These are phyloP conservation scores for Cirrhinus molitorella DNA, from an alignment of 2,797 vertebrate species.

Conservation along the genomic window DNA sequence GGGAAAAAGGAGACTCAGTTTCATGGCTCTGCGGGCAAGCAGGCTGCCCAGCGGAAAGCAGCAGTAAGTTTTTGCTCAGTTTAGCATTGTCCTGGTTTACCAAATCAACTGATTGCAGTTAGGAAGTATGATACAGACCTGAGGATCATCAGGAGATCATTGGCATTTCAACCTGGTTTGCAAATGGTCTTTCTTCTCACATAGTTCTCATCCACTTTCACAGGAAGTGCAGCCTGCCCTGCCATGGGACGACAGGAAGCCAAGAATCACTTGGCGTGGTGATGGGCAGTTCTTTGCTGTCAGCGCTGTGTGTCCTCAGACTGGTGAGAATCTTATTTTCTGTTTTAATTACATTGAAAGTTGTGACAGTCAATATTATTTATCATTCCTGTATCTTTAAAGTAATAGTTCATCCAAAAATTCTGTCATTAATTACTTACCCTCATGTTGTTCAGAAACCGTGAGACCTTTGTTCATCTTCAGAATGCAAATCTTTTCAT, in stretches of 20 bases:
- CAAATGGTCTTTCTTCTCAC: background rate
- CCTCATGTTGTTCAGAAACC: no score
- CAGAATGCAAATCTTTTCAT: no score
- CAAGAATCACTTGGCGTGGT: constrained; percentile 90
- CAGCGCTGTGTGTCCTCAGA: constrained; percentile 85
- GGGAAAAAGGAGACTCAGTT: constrained; percentile 99
- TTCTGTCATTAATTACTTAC: no score
- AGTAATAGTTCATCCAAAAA: background rate
- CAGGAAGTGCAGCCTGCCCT: constrained; percentile 84
- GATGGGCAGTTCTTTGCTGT: constrained; percentile 95
- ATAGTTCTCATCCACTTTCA: background rate
- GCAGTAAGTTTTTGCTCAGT: constrained; percentile 72
- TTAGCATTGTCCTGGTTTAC: background rate
- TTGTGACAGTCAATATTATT: background rate
- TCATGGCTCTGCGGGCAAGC: constrained; percentile 94
- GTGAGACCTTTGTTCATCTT: no score
- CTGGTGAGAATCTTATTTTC: constrained; percentile 72
- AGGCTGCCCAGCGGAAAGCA: constrained; percentile 85
- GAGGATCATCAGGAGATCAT: background rate
- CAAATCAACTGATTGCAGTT: background rate
- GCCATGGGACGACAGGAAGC: constrained; percentile 86
- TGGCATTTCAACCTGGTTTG: background rate
- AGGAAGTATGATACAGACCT: background rate
- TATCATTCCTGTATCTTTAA: background rate
- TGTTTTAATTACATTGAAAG: background rate